Base-by-base conservation (phyloP, 2,797 vertebrate species). In the Dendrocincla fuliginosa region DNA sequence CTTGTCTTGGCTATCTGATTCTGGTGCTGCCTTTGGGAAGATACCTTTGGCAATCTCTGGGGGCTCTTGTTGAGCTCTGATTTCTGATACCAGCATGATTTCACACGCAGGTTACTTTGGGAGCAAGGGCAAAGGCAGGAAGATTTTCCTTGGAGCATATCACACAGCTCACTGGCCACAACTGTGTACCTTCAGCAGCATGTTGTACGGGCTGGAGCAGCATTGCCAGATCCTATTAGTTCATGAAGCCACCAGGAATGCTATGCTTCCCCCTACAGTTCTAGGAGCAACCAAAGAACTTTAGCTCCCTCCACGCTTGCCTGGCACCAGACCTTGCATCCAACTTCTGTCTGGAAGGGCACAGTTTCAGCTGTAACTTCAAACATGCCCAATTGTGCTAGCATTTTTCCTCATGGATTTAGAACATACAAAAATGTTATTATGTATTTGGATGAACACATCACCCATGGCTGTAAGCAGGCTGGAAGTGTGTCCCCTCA, bases 121-220 rank as follows among this genome's bases (percentile, higher is more conserved):
- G n/a, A 78, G 7, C 28, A 71, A 52, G 9, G 14, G 10, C 11
- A 42, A 82, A 84, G 15, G 33, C 33, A 71, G n/a, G 19, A 67
- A 44, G 11, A 7, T 27, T 74, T 84, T 47, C 12, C 56, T 77
- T 24, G 52, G 69, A 59, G 28, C 11, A 28, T 10, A 47, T 9
- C 15, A 11, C 25, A n/a, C 9, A 39, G 4, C 14, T 80, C 0
- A 0, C 33, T 52, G 56, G 18, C n/a, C 22, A 30, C 19, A 67
- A 52, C 35, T 35, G 2, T 16, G 16, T 61, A 20, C 9, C 42
- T 69, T 27, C 46, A 74, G 17, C 32, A 87, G 52, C 30, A 37
- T 0, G 2, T 56, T 81, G 23, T 42, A 13, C 22, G 7, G 30
- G 4, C 56, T 44, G 52, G 13, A 53, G 44, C 35, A 15, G 33